Conservation (phyloP, 2,113 vertebrate species). For the Steatornis caripensis region DNA sequence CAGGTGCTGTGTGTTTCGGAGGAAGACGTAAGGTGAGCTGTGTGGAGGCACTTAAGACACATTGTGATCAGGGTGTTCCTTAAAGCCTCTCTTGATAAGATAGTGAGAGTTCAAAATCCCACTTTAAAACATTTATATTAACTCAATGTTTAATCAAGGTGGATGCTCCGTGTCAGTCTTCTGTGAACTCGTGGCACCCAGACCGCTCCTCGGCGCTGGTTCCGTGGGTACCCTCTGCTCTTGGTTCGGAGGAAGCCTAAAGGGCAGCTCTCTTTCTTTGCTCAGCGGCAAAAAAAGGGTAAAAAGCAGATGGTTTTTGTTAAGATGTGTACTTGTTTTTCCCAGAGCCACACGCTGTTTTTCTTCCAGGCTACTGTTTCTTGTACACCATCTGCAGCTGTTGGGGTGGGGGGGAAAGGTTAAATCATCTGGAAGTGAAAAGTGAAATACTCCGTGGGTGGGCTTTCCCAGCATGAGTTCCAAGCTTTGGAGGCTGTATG, state of each 20-base stretch:
- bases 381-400: neutral
- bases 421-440: neutral
- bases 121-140: neutral
- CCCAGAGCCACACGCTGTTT: neutral
- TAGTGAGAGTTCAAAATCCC: neutral
- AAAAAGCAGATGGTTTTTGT: neutral
- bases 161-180: neutral
- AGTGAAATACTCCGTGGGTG: neutral
- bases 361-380: neutral
- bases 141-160: neutral
- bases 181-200: neutral
- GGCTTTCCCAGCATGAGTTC: neutral
- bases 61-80: neutral
- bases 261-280: neutral
- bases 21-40: neutral
- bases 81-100: neutral
- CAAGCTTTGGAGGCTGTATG: neutral
- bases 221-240: accelerated
- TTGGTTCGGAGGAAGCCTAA: neutral
- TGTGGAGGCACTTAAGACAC: neutral
- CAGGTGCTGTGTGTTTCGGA: accelerated
- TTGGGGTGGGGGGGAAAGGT: neutral
- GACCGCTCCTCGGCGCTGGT: accelerated
- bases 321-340: neutral
- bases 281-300: neutral